Conservation (phyloP, 2,113 vertebrate species). For the Pachypanchax playfairii region DNA sequence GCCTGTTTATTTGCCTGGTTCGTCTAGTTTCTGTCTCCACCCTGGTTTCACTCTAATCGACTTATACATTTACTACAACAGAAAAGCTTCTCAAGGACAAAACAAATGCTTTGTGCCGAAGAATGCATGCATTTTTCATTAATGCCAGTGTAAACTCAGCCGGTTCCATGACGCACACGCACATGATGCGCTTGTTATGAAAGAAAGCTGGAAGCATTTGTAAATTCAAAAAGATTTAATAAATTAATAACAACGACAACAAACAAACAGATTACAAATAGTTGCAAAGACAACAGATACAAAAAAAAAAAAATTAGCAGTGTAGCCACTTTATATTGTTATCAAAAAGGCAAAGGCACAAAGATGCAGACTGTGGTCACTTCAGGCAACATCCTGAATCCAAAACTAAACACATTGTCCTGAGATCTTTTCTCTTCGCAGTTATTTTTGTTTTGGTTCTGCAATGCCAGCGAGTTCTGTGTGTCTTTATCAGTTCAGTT, state of each 20-base stretch:
- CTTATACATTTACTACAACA: slow-evolving; percentile 13
- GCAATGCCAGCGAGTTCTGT: slow-evolving; percentile 6
- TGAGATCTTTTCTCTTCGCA: slow-evolving; percentile 5
- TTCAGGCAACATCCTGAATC: slow-evolving; percentile 1
- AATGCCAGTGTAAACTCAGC: slow-evolving; percentile 28
- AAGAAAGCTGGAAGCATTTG: slow-evolving; percentile 15
- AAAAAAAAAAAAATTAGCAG: slow-evolving; percentile 59
- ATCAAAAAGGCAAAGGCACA: slow-evolving; percentile 42
- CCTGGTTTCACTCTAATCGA: slow-evolving; percentile 30
- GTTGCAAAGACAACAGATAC: slow-evolving; percentile 13
- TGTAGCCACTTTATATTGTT: slow-evolving; percentile 15
- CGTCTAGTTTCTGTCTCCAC: slow-evolving; percentile 55
- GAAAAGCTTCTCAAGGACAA: slow-evolving; percentile 14
- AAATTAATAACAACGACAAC: slow-evolving; percentile 22
- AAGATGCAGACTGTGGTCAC: not conserved
- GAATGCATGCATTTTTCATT: slow-evolving; percentile 17
- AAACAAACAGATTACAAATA: slow-evolving; percentile 36
- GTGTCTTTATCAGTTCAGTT: slow-evolving; percentile 42
- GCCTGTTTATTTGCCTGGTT: slow-evolving; percentile 33
- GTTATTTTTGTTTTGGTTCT: not conserved
- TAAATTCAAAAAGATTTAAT: slow-evolving; percentile 63
- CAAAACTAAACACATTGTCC: slow-evolving; percentile 5
- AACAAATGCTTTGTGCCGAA: slow-evolving; percentile 14
- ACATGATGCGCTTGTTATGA: slow-evolving; percentile 35
- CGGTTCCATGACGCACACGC: slow-evolving; percentile 31